Base-by-base conservation (phyloP, 37 sponge, comb jelly and placozoan species). In the Bolinopsis microptera region DNA sequence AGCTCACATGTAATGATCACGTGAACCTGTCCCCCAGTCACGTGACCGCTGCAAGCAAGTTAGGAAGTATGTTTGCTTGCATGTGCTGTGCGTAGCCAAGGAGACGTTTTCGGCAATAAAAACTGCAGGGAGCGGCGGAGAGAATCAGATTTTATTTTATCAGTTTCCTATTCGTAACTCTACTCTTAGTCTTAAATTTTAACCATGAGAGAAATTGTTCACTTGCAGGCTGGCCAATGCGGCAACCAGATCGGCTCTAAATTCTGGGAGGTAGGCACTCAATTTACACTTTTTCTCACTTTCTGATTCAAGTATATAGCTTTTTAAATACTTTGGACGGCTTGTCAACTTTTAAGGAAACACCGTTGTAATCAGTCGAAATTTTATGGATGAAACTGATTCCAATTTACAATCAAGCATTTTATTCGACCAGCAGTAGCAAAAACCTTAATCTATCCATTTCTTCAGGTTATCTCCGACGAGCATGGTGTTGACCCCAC, bases 231-330 rank as follows among this genome's bases (percentile, higher is more conserved):
- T 26, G 99, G 99, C 88, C 99, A 98, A 83, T 98, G 99, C 93
- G 99, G 99, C 75, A 98, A 98, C 96, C 99, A 98, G 77, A 98
- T 98, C 93, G 99, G 99, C 30, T 97, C 99, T 92, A 98, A 98
- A 72, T 72, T 72, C 75, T 72, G 75, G 75, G 75, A 95, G 92
- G 82, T 80, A 36, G 30, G 37, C 30, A 80, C 2, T 80, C 18
- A 61, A 21, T 21, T 9, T 61, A 61, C 18, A 21, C 68, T 61
- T 61, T 9, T 61, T 61, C 16, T 61, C 18, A 18, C 68, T 61
- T 9, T 61, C 9, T 61, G 68, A 9, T 61, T 61, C 68, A 61
- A 61, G 18, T 61, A 61, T 61, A 9, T 9, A 21, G 18, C 9
- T 18, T 61, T 61, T 61, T 61, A 61, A 61, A 61, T n/a, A n/a